These are phyloP conservation scores for Natator depressus DNA, from an alignment of 2,113 vertebrate genomes.

Conservation along the genomic window DNA sequence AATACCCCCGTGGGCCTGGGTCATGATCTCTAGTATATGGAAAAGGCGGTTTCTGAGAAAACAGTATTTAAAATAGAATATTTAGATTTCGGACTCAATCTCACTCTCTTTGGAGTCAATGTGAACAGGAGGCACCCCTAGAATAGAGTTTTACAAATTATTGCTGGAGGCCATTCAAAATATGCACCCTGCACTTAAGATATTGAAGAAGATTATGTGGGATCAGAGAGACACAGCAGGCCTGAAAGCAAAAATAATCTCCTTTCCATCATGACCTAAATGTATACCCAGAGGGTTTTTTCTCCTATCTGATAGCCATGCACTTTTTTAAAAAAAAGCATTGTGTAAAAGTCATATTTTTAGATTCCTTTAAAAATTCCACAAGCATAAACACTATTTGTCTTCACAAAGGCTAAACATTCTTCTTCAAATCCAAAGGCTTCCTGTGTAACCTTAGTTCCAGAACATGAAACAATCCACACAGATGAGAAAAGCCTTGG, in stretches of 20 bases:
- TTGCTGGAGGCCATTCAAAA: neutral
- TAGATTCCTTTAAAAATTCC: neutral
- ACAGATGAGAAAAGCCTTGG: neutral
- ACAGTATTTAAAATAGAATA: neutral
- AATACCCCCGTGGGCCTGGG: neutral
- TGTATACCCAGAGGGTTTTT: neutral
- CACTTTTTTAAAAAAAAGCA: neutral
- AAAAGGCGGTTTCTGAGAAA: neutral
- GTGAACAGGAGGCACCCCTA: neutral
- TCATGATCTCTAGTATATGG: neutral
- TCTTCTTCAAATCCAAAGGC: neutral
- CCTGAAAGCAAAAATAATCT: constrained; percentile 1
- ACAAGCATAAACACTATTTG: neutral
- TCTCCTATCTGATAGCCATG: neutral
- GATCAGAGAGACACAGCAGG: neutral
- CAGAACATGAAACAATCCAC: neutral
- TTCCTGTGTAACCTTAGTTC: neutral
- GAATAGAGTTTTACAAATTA: neutral
- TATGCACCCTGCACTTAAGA: neutral
- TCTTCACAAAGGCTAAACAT: neutral
- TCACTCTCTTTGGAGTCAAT: neutral
- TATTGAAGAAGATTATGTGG: neutral
- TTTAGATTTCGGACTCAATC: neutral
- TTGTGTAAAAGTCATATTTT: neutral
- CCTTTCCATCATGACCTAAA: neutral